Conservation (phyloP, 1,140 invertebrate genomes). For the Pseudomyrmex sp. region DNA sequence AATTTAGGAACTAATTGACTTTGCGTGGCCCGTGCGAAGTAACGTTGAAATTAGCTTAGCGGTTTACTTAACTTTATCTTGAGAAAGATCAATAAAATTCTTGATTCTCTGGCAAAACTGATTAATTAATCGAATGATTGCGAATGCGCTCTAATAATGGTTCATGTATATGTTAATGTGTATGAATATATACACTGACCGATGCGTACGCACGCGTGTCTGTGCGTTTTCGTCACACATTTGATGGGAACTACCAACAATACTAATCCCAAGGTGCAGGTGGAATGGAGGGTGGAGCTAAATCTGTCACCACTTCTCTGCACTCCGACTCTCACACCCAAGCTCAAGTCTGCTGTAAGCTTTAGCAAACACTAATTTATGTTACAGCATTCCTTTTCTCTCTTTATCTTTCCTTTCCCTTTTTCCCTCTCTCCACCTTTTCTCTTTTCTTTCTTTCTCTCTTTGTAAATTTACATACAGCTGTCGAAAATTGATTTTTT, state of each 20-base stretch:
- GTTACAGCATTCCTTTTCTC: slow-evolving; percentile 65
- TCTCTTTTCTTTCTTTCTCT: neutral
- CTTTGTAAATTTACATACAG: neutral
- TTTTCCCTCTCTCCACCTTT: no score
- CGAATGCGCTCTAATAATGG: slow-evolving; percentile 22
- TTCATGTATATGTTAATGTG: slow-evolving; percentile 30
- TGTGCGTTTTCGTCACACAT: slow-evolving; percentile 45
- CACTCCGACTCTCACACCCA: slow-evolving; percentile 80
- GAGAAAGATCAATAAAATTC: neutral
- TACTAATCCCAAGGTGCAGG: slow-evolving; percentile 84
- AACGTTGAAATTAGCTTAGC: slow-evolving; percentile 18
- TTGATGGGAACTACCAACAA: slow-evolving; percentile 79
- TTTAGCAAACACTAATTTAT: slow-evolving; percentile 80
- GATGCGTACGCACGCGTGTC: slow-evolving; percentile 39
- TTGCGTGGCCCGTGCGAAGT: slow-evolving; percentile 12
- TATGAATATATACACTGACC: slow-evolving; percentile 10
- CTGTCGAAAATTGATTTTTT: neutral
- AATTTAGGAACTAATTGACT: no score
- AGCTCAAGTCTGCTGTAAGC: slow-evolving; percentile 84
- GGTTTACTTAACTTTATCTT: slow-evolving; percentile 12
- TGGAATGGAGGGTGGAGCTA: slow-evolving; percentile 82
- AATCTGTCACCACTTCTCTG: slow-evolving; percentile 81
- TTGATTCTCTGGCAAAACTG: neutral
- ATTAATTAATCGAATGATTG: slow-evolving; percentile 6
- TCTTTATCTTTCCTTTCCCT: neutral